A percentile compares a stretch with the other conserved stretches of the same genome.
Evolutionary conservation across 2,113 vertebrate species (phyloP).

Genomic region (Cheilinus undulatus): DNA sequence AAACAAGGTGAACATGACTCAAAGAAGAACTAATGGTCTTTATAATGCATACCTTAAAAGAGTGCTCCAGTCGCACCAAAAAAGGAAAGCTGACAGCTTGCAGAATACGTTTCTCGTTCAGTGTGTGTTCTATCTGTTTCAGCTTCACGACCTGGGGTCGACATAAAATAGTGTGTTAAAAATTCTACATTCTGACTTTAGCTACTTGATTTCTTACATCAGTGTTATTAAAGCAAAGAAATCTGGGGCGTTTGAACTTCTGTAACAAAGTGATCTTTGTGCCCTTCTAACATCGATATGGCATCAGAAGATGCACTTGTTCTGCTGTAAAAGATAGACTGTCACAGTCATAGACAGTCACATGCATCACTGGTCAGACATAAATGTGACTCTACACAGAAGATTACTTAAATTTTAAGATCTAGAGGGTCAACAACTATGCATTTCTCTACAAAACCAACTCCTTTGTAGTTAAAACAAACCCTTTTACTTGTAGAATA

Average conservation of each 20-base stretch:
- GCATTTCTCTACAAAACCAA: background rate
- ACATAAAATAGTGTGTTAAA: background rate
- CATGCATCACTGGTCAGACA: background rate
- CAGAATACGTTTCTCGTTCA: slow-evolving; percentile 95
- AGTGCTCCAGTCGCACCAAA: slow-evolving; percentile 92
- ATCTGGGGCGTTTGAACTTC: background rate
- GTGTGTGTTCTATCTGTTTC: slow-evolving; percentile 96
- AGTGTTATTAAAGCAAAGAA: background rate
- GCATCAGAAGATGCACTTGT: background rate
- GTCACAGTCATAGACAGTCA: background rate
- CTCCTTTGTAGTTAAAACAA: background rate
- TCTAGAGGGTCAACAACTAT: background rate
- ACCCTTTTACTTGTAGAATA: background rate
- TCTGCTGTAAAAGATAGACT: background rate
- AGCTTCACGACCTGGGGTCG: slow-evolving; percentile 89
- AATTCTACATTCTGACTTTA: background rate
- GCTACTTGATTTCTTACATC: background rate
- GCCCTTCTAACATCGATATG: background rate
- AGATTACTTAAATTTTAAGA: background rate
- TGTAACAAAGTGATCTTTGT: slow-evolving; percentile 4
- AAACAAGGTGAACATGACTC: background rate
- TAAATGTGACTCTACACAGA: background rate
- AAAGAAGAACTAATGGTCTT: background rate
- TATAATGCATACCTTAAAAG: slow-evolving; percentile 87
- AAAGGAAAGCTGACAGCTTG: slow-evolving; percentile 95